These are phyloP conservation scores for Mythimna loreyi DNA, from an alignment of 2,888 invertebrate species.

Conservation along the genomic window DNA sequence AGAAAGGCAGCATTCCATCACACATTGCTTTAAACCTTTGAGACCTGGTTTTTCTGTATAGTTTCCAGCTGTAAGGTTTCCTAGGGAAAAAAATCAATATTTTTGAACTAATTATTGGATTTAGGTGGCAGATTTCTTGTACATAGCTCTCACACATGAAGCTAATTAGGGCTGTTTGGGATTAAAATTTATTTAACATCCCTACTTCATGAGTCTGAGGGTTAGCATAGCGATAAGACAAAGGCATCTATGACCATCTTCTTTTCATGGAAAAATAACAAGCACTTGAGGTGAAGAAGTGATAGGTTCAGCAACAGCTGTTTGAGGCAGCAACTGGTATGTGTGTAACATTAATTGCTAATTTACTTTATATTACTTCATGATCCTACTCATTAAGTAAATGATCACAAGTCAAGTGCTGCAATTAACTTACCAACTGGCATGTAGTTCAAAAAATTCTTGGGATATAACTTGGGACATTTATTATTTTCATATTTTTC, in stretches of 20 bases:
- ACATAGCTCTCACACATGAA: not conserved
- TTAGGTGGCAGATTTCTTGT: not conserved
- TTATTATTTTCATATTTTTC: conserved; percentile 88
- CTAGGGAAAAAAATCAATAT: conserved; percentile 64
- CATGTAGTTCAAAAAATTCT: conserved; percentile 89
- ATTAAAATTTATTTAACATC: not conserved
- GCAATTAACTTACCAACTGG: conserved; percentile 88
- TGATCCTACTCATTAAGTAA: not conserved
- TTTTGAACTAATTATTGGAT: not conserved
- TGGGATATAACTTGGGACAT: conserved; percentile 90
- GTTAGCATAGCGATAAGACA: not conserved
- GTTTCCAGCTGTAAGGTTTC: conserved; percentile 91
- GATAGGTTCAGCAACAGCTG: conserved; percentile 31
- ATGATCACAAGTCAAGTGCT: conserved; percentile 1
- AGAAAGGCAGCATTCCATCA: conserved; percentile 92
- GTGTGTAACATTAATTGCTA: not conserved
- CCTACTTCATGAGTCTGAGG: not conserved
- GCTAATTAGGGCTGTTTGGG: not conserved
- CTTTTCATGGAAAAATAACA: not conserved
- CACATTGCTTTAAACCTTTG: conserved; percentile 91
- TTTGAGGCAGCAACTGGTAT: conserved; percentile 1
- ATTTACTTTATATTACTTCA: not conserved
- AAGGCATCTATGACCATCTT: not conserved
- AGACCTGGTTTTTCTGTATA: conserved; percentile 90
- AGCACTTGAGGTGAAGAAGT: not conserved